Conservation (phyloP, 2,888 invertebrate genomes). For the Physocephala rufipes region DNA sequence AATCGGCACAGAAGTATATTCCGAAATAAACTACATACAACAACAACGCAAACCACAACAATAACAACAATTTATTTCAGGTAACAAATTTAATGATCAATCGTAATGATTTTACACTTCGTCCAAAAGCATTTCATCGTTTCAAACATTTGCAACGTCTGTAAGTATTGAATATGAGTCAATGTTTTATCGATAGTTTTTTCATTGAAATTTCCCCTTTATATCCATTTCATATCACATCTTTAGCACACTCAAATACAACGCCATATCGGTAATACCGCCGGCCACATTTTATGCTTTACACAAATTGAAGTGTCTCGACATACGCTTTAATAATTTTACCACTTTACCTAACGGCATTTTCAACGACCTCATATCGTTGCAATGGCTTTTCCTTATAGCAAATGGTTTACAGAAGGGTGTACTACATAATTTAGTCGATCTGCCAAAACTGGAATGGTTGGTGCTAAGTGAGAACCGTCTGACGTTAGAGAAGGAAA, state of each 20-base stretch:
- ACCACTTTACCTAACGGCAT: constrained; percentile 60
- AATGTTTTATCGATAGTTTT: not conserved
- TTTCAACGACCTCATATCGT: constrained; percentile 64
- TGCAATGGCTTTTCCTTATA: constrained; percentile 67
- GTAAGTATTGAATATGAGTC: constrained; percentile 51
- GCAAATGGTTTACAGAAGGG: constrained; percentile 66
- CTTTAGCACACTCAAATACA: constrained; percentile 58
- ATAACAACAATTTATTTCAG: constrained; percentile 41
- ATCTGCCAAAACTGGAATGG: constrained; percentile 64
- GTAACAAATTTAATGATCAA: constrained; percentile 59
- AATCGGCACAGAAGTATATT: constrained; percentile 54
- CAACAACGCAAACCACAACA: not conserved
- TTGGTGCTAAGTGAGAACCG: constrained; percentile 68
- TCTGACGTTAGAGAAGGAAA: constrained; percentile 65
- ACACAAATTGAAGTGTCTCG: constrained; percentile 55
- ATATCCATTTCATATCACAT: not conserved
- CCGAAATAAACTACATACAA: not conserved
- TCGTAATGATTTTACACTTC: constrained; percentile 58
- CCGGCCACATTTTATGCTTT: constrained; percentile 56
- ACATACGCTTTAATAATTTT: constrained; percentile 59
- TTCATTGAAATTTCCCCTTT: no score
- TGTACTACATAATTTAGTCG: constrained; percentile 64
- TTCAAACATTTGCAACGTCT: constrained; percentile 53
- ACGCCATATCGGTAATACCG: constrained; percentile 63
- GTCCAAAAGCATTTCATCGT: constrained; percentile 53